Conservation (phyloP, 2,113 vertebrate species). For the Chunga burmeisteri region DNA sequence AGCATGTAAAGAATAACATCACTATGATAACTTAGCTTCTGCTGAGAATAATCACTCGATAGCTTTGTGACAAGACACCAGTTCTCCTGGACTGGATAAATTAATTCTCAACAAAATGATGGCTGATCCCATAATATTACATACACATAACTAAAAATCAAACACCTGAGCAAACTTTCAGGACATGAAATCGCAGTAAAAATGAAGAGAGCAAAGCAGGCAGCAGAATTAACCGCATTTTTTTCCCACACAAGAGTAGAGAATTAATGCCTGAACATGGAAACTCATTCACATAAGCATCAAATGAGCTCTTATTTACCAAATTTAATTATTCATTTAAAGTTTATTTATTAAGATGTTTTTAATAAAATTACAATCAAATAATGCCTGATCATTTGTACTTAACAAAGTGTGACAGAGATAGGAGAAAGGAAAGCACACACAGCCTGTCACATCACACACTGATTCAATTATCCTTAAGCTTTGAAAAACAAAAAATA, state of each 20-base stretch:
- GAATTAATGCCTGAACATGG: conserved; percentile 51
- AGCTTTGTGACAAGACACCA: neutral
- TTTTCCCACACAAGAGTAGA: neutral
- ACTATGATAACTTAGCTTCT: neutral
- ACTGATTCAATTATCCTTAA: conserved; percentile 58
- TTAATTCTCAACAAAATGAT: neutral
- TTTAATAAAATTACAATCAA: conserved; percentile 42
- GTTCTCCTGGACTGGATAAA: neutral
- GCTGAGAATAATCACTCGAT: neutral
- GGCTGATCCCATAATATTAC: neutral
- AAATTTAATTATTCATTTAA: conserved; percentile 65
- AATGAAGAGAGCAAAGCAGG: conserved; percentile 27
- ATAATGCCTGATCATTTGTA: conserved; percentile 10
- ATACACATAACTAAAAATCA: neutral
- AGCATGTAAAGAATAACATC: neutral
- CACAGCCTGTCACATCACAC: neutral
- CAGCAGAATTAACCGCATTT: conserved; percentile 3
- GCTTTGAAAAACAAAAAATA: conserved; percentile 59
- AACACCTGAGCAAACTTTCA: conserved; percentile 6
- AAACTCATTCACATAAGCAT: conserved; percentile 19
- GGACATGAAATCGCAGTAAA: conserved; percentile 10
- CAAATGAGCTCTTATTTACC: conserved; percentile 41
- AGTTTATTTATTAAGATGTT: conserved; percentile 45
- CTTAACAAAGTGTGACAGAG: neutral
- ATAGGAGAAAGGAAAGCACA: neutral